Percentiles rank a stretch among this genome's conserved stretches.
phyloP scores from a whole-genome alignment of 2,797 vertebrate genomes.

The Rhinophrynus dorsalis region DNA sequence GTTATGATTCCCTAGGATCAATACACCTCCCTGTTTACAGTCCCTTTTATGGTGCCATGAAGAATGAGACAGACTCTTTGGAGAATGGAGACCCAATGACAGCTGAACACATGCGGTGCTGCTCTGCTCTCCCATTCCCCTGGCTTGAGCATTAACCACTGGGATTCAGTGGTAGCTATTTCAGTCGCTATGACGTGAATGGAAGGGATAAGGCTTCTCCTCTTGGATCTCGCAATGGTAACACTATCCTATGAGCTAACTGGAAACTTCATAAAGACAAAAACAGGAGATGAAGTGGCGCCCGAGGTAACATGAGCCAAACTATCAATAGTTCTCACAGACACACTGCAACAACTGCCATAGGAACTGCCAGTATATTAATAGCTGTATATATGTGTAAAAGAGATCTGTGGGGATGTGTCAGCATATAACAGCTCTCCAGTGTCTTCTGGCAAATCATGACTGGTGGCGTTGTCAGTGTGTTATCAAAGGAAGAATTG shows the following conservation, averaged over 20 bases:
- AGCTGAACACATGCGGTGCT: no score
- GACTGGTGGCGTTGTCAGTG: background rate
- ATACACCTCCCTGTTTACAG: no score
- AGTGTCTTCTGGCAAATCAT: background rate
- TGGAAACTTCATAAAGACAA: constrained; percentile 36
- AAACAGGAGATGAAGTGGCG: constrained; percentile 37
- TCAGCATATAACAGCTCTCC: constrained; percentile 5
- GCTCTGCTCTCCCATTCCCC: background rate
- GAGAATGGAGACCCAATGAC: background rate
- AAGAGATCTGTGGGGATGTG: constrained; percentile 12
- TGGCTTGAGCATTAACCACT: constrained; percentile 14
- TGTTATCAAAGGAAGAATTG: background rate
- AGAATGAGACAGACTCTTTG: background rate
- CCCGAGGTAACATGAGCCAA: constrained; percentile 27
- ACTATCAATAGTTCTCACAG: constrained; percentile 46
- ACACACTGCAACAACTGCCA: constrained; percentile 36
- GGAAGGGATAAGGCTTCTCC: constrained; percentile 16
- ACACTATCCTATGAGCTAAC: constrained; percentile 46
- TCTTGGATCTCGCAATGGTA: constrained; percentile 28
- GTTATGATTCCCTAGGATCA: no score
- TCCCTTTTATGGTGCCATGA: no score
- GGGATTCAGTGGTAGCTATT: constrained; percentile 5
- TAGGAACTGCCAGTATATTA: constrained; percentile 19
- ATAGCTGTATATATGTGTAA: constrained; percentile 4
- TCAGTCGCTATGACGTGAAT: constrained; percentile 22